phyloP scores from a whole-genome alignment of 2,797 vertebrate genomes.

The Mormyrus hasselquistii region DNA sequence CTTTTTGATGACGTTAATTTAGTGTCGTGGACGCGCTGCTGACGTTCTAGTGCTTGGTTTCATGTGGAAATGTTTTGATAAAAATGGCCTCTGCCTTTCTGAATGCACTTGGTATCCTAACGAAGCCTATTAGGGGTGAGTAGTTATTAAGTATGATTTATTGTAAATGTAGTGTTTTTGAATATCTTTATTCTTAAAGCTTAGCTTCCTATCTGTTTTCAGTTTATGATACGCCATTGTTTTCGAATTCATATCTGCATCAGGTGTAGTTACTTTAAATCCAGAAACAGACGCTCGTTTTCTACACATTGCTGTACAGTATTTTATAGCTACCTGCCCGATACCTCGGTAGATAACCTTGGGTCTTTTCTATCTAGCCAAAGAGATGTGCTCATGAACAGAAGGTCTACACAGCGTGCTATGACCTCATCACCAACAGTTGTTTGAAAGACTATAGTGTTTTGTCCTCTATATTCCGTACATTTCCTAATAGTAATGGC shows the following conservation, averaged over 20 bases:
- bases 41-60: neutral
- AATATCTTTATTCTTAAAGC: neutral
- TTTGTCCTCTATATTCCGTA: neutral
- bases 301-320: neutral
- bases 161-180: neutral
- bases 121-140: constrained; percentile 49
- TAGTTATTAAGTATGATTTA: constrained; percentile 15
- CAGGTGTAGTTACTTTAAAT: neutral
- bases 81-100: constrained; percentile 48
- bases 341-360: neutral
- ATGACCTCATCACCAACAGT: neutral
- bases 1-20: constrained; percentile 28
- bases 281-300: neutral
- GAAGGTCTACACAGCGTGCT: neutral
- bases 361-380: neutral
- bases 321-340: neutral
- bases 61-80: neutral
- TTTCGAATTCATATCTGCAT: neutral
- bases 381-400: neutral
- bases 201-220: neutral
- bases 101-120: constrained; percentile 43
- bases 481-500: neutral
- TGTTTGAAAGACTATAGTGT: neutral
- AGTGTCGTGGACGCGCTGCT: constrained; percentile 16
- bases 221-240: neutral